phyloP scores from a whole-genome alignment of 2,888 invertebrate species.

The Syrista parreyssii region DNA sequence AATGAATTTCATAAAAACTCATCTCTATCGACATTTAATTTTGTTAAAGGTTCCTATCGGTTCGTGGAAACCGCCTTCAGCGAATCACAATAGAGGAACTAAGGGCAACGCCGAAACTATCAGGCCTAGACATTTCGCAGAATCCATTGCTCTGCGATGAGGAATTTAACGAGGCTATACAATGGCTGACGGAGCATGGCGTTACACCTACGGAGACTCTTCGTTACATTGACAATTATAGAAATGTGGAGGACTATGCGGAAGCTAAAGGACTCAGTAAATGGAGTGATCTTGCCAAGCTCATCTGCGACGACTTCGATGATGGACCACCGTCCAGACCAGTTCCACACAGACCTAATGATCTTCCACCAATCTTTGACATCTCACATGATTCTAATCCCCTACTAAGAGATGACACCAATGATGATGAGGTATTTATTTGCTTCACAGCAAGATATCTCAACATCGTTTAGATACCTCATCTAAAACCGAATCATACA shows the following conservation, averaged over 20 bases:
- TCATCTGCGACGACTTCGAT: constrained; percentile 50
- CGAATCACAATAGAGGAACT: constrained; percentile 72
- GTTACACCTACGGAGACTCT: constrained; percentile 68
- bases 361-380: constrained; percentile 14
- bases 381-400: constrained; percentile 28
- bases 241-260: constrained; percentile 42
- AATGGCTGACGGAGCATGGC: constrained; percentile 72
- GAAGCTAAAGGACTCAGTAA: constrained; percentile 44
- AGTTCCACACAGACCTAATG: constrained; percentile 28
- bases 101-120: constrained; percentile 70
- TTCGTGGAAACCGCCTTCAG: constrained; percentile 53
- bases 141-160: constrained; percentile 78
- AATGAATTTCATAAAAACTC: background rate
- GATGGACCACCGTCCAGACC: constrained; percentile 50
- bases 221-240: constrained; percentile 44
- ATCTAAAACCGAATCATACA: background rate
- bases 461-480: background rate
- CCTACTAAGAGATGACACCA: constrained; percentile 28
- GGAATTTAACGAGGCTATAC: constrained; percentile 76
- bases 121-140: constrained; percentile 72
- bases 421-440: constrained; percentile 27
- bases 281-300: constrained; percentile 61
- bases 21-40: background rate
- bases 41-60: constrained; percentile 51
- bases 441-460: background rate